A percentile compares a stretch with the other conserved stretches of the same genome.
These are phyloP conservation scores for Notospermus geniculatus DNA, from an alignment of 1,140 invertebrate genomes.

Conservation along the genomic window DNA sequence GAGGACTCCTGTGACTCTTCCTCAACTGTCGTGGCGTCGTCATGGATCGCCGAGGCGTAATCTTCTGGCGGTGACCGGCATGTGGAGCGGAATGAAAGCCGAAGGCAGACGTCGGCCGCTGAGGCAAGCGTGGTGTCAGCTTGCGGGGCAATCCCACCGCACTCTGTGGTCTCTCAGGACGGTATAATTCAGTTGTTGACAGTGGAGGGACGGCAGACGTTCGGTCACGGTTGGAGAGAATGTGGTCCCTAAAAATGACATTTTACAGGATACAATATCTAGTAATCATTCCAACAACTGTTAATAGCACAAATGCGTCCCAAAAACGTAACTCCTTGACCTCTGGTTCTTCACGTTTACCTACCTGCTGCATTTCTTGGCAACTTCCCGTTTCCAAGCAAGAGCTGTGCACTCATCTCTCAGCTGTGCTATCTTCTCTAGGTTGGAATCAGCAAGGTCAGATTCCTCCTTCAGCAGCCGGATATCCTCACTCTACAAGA, in stretches of 20 bases:
- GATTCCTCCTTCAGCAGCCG: constrained; percentile 48
- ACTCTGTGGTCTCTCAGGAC: constrained; percentile 25
- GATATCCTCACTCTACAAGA: constrained; percentile 53
- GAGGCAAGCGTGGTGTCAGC: constrained; percentile 9
- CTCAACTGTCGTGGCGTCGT: no score
- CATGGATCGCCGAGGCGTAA: no score
- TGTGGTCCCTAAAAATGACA: constrained; percentile 27
- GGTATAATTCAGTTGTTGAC: constrained; percentile 34
- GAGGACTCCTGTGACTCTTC: no score
- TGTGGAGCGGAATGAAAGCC: constrained; percentile 14
- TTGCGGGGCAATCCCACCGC: constrained; percentile 17
- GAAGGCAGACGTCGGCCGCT: constrained; percentile 16
- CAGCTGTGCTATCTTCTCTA: constrained; percentile 46
- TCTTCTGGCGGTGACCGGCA: constrained; percentile 2
- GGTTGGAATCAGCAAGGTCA: constrained; percentile 35
- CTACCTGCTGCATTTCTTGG: constrained; percentile 10
- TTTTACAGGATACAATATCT: background rate
- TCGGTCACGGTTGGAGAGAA: constrained; percentile 29
- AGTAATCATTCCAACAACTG: no score
- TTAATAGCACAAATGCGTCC: no score
- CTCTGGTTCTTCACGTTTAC: no score
- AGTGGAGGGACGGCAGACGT: constrained; percentile 34
- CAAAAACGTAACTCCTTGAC: no score
- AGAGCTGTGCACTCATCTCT: constrained; percentile 51
- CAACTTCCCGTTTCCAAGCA: constrained; percentile 42